Evolutionary conservation across 2,888 invertebrate genomes (phyloP).

Genomic region (Pandemis heparana): DNA sequence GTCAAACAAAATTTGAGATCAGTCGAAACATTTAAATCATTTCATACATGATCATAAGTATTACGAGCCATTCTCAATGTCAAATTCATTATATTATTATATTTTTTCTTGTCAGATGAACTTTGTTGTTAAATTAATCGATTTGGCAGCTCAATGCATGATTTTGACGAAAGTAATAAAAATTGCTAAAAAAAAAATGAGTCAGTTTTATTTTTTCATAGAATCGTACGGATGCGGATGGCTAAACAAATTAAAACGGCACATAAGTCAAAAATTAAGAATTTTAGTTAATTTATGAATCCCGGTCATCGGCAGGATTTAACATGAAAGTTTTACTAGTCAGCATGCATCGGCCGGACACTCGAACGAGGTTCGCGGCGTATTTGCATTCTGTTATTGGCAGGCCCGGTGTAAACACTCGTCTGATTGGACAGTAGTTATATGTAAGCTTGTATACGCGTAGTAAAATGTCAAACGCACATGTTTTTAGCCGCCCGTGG

Average conservation of each 20-base stretch:
- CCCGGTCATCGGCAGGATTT: constrained; percentile 19
- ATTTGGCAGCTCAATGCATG: too few species aligned
- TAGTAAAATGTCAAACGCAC: constrained; percentile 42
- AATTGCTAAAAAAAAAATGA: too few species aligned
- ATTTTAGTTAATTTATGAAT: constrained; percentile 9
- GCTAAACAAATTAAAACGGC: not conserved
- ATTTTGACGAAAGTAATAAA: too few species aligned
- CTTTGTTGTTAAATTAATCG: too few species aligned
- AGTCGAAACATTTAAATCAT: too few species aligned
- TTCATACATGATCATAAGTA: too few species aligned
- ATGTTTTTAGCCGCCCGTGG: constrained; percentile 39
- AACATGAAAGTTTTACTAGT: constrained; percentile 39
- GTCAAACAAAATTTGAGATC: too few species aligned
- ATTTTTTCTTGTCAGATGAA: too few species aligned
- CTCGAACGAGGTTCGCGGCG: constrained; percentile 56
- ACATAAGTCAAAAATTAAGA: not conserved
- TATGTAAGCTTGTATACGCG: constrained; percentile 46
- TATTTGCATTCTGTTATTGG: constrained; percentile 83
- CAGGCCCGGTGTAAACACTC: constrained; percentile 74
- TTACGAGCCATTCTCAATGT: too few species aligned
- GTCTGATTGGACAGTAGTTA: constrained; percentile 71
- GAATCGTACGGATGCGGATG: not conserved
- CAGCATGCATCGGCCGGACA: constrained; percentile 20
- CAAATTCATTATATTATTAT: too few species aligned
- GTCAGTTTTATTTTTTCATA: not conserved